phyloP scores from a whole-genome alignment of 2,888 invertebrate genomes.

The Arrhopalites spinosus region DNA sequence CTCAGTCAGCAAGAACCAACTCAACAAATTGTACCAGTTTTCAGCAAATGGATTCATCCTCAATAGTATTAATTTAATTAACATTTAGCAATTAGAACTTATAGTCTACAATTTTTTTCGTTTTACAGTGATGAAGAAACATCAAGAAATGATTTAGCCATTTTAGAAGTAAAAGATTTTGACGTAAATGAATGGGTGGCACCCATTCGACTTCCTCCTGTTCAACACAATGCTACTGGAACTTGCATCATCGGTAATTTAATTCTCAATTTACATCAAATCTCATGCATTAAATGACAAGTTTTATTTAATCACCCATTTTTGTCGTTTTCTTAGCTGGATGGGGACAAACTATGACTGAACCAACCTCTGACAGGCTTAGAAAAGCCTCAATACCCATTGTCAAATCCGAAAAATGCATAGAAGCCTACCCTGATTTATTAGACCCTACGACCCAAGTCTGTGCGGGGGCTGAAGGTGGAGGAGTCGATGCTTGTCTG shows the following conservation, averaged over 20 bases:
- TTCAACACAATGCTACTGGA: slow-evolving; percentile 20
- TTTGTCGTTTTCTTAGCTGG: neutral
- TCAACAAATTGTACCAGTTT: slow-evolving; percentile 21
- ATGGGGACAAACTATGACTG: slow-evolving; percentile 35
- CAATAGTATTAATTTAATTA: slow-evolving; percentile 13
- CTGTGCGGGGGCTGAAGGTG: slow-evolving; percentile 41
- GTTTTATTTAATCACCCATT: too few relatives aligned
- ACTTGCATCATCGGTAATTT: slow-evolving; percentile 10
- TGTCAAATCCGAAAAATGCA: slow-evolving; percentile 24
- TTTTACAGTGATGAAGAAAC: slow-evolving; percentile 11
- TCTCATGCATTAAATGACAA: too few relatives aligned
- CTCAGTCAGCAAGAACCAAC: neutral
- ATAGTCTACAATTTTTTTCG: neutral
- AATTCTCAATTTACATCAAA: too few relatives aligned
- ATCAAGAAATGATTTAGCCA: slow-evolving; percentile 27
- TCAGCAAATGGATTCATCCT: slow-evolving; percentile 16
- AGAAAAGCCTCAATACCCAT: slow-evolving; percentile 38
- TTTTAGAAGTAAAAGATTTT: slow-evolving; percentile 13
- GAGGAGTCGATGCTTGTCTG: slow-evolving; percentile 42
- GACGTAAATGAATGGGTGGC: neutral
- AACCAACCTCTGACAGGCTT: slow-evolving; percentile 19
- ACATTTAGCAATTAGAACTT: neutral
- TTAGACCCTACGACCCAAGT: slow-evolving; percentile 29
- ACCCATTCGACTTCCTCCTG: slow-evolving; percentile 1
- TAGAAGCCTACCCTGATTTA: neutral